A percentile compares a stretch with the other conserved stretches of the same genome.
These are phyloP conservation scores for Indicator indicator DNA, from an alignment of 2,113 vertebrate genomes.

Conservation along the genomic window DNA sequence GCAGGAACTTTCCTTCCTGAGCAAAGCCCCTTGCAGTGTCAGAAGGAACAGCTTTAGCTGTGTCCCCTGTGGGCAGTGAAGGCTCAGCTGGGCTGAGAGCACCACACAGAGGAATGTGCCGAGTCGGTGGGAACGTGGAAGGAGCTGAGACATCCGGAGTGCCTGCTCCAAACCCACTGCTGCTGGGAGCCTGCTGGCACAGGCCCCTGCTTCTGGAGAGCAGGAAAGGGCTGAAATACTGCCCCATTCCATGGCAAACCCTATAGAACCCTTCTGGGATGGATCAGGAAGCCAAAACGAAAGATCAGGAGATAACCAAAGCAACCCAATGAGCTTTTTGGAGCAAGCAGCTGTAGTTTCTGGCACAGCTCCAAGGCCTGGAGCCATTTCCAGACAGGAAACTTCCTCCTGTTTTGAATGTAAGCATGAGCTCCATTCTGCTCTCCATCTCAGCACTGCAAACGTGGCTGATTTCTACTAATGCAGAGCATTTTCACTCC, in stretches of 20 bases:
- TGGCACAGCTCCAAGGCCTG: background rate
- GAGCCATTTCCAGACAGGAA: conserved; percentile 37
- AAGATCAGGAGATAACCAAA: background rate
- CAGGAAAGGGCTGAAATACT: background rate
- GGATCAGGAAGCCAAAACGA: background rate
- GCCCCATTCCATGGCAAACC: background rate
- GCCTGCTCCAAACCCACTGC: background rate
- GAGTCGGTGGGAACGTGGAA: background rate
- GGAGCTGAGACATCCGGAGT: background rate
- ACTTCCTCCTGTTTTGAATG: conserved; percentile 15
- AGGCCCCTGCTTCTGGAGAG: background rate
- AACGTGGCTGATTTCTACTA: background rate
- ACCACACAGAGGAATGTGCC: conserved; percentile 11
- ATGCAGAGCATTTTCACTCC: background rate
- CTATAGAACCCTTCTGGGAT: background rate
- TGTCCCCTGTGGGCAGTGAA: background rate
- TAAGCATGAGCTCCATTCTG: background rate
- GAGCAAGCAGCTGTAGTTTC: background rate
- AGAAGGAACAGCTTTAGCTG: background rate
- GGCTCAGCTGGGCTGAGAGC: background rate
- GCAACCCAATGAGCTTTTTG: background rate
- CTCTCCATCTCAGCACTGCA: background rate
- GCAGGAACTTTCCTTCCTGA: background rate
- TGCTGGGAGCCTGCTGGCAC: background rate
- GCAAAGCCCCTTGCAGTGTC: background rate